These are phyloP conservation scores for Chrysogorgia sp. DNA, from an alignment of 92 coral and sea anemone species.

Conservation along the genomic window DNA sequence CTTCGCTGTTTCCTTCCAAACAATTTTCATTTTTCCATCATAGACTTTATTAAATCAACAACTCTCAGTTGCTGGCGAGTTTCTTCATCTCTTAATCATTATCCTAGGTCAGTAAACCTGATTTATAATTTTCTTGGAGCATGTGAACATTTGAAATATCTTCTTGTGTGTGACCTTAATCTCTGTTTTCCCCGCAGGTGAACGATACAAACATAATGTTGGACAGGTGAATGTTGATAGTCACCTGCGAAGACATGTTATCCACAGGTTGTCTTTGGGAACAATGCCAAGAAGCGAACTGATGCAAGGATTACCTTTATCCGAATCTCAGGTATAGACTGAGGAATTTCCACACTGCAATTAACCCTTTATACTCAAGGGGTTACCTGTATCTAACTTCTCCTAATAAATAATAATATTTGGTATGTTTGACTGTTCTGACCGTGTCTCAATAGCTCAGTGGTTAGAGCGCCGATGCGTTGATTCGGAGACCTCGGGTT, in stretches of 20 bases:
- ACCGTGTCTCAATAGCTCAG: no score
- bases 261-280: slow-evolving; percentile 83
- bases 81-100: slow-evolving; percentile 75
- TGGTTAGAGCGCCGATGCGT: no score
- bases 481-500: no score
- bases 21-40: neutral
- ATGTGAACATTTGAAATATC: neutral
- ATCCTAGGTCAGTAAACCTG: slow-evolving; percentile 65
- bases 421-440: no score
- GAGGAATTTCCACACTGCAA: neutral
- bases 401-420: neutral
- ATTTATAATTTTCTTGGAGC: neutral
- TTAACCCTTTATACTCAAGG: neutral
- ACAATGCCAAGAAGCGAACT: slow-evolving; percentile 96
- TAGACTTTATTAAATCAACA: slow-evolving; percentile 21
- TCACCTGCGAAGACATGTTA: slow-evolving; percentile 78
- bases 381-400: neutral
- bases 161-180: neutral
- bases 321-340: slow-evolving; percentile 66
- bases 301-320: slow-evolving; percentile 72
- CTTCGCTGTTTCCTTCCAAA: neutral
- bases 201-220: slow-evolving; percentile 80
- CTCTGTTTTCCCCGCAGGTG: slow-evolving; percentile 60
- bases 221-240: slow-evolving; percentile 81
- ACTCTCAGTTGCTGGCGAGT: slow-evolving; percentile 77